Base-by-base conservation (phyloP, 2,797 vertebrate genomes). In the Etheostoma nigrum region DNA sequence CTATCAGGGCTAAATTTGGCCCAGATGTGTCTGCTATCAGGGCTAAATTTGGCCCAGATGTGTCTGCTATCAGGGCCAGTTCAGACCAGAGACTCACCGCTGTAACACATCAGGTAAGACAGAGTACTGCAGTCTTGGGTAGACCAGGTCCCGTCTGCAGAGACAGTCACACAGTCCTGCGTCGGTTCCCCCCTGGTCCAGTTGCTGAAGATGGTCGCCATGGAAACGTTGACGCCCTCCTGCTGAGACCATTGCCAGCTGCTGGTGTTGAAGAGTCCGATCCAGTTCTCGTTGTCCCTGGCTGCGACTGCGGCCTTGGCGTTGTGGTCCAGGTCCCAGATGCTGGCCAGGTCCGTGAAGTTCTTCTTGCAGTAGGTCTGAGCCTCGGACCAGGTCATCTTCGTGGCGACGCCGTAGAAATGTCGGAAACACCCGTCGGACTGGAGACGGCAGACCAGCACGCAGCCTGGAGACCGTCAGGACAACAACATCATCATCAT, bases 151-250 rank as follows among this genome's bases (percentile, higher is more conserved):
- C 64, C 59, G 0, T 0, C 0, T 0, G 3, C 4, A 13, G 8
- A 13, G 0, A 61, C 6, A 3, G 0, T 5, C 6, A 16, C 65
- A 30, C 81, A 81, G 0, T 0, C 0, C 6, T 0, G 0, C 0
- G 0, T 0, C 0, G 45, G 51, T 14, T 73, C 7, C 0, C 0
- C 0, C 0, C 0, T 0, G 6, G 1, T 2, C 78, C 66, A 79
- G 7, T 6, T 40, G 13, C 0, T 9, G 65, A 30, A 68, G 18
- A 1, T 4, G 5, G 4, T 6, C 8, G 15, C 1, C 2, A 0
- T 0, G 4, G 8, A 4, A 2, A 12, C 0, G 0, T 8, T 30
- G 8, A 15, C 1, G 4, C 44, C 5, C 0, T 21, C n/a, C 13
- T 19, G 1, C 33, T 36, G 33, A 16, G 78, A 76, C 81, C 81